Percentiles rank a stretch among this genome's conserved stretches.
Evolutionary conservation across 2,113 vertebrate species (phyloP).

Genomic region (Etheostoma spectabile): DNA sequence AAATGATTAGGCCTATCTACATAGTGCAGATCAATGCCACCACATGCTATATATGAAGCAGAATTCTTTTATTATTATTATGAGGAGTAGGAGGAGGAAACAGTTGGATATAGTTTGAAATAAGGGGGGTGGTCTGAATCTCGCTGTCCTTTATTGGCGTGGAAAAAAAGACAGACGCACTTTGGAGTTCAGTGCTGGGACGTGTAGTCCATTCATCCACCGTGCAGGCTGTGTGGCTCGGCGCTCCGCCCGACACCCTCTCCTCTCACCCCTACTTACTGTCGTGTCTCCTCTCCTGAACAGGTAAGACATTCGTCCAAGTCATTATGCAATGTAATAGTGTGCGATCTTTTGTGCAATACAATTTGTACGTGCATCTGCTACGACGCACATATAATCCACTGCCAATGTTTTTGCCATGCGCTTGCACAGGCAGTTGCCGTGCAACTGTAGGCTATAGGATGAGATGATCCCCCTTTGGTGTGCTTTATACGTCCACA

Average conservation of each 20-base stretch:
- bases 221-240: slow-evolving; percentile 2
- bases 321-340: slow-evolving; percentile 36
- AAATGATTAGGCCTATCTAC: too few relatives aligned
- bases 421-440: background rate
- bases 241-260: slow-evolving; percentile 19
- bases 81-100: slow-evolving; percentile 5
- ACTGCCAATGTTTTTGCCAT: background rate
- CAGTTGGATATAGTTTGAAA: slow-evolving; percentile 46
- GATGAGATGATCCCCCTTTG: background rate
- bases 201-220: slow-evolving; percentile 50
- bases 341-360: slow-evolving; percentile 22
- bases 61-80: too few relatives aligned
- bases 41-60: background rate
- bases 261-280: background rate
- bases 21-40: background rate
- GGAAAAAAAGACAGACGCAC: slow-evolving; percentile 41
- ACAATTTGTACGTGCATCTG: background rate
- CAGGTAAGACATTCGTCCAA: slow-evolving; percentile 70
- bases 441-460: background rate
- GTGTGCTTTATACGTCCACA: background rate
- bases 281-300: slow-evolving; percentile 49
- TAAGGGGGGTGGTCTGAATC: slow-evolving; percentile 67
- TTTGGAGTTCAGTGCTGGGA: slow-evolving; percentile 68
- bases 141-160: slow-evolving; percentile 49
- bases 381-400: background rate